Evolutionary conservation across 1,140 invertebrate genomes (phyloP).

Genomic region (Diorhabda carinulata): DNA sequence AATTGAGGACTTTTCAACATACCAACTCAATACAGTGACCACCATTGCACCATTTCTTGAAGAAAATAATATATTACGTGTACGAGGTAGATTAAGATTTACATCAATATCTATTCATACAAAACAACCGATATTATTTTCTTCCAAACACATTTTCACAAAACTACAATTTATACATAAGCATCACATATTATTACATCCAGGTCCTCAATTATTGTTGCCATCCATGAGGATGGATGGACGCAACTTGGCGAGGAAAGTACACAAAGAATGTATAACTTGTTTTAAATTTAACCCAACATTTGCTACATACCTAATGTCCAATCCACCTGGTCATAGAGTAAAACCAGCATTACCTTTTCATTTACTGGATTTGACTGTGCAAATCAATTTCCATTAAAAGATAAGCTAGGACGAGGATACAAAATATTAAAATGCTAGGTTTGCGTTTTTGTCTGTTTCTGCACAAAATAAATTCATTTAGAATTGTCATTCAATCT

Average conservation of each 20-base stretch:
- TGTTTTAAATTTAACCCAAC: too few relatives aligned
- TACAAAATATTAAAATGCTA: not conserved
- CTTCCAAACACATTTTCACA: not conserved
- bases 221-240: too few relatives aligned
- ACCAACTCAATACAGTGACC: too few relatives aligned
- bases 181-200: not conserved
- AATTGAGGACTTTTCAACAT: too few relatives aligned
- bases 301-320: not conserved
- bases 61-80: slow-evolving; percentile 1
- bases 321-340: not conserved
- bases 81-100: not conserved
- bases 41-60: not conserved
- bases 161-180: not conserved
- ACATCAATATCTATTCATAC: not conserved
- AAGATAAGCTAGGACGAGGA: not conserved
- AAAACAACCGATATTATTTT: slow-evolving; percentile 4
- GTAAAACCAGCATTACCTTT: not conserved
- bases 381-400: not conserved
- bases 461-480: not conserved
- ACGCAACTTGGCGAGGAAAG: too few relatives aligned
- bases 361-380: not conserved
- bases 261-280: too few relatives aligned
- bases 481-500: not conserved
- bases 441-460: not conserved
- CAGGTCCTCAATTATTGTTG: not conserved